Percentiles rank a stretch among this genome's conserved stretches.
Evolutionary conservation across 2,113 vertebrate genomes (phyloP).

Genomic region (Micromys minutus): DNA sequence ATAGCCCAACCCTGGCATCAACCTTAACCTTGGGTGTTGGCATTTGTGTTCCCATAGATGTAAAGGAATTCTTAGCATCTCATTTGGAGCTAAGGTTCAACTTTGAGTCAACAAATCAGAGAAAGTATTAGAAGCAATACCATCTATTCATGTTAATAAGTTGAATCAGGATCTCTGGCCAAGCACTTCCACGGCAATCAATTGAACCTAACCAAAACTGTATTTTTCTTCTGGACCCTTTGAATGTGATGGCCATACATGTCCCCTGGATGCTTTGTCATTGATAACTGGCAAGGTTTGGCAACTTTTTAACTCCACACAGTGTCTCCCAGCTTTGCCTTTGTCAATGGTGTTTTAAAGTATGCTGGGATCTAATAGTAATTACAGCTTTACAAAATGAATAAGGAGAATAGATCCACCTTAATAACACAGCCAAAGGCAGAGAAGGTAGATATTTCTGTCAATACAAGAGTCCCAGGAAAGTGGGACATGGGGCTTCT

Average conservation of each 20-base stretch:
- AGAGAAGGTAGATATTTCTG: background rate
- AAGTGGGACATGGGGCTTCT: background rate
- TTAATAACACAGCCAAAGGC: background rate
- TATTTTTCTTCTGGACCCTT: conserved; percentile 45
- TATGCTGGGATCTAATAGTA: background rate
- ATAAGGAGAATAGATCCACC: background rate
- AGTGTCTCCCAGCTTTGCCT: background rate
- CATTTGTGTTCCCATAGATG: background rate
- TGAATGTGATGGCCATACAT: background rate
- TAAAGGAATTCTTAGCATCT: conserved; percentile 3
- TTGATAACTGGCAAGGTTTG: conserved; percentile 19
- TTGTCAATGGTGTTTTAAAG: background rate
- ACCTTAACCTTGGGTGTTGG: background rate
- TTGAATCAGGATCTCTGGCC: background rate
- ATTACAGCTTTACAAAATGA: background rate
- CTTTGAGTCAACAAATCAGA: conserved; percentile 12
- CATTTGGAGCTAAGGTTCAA: background rate
- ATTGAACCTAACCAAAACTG: conserved; percentile 2
- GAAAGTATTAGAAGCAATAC: background rate
- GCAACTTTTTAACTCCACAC: background rate
- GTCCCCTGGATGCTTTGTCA: background rate
- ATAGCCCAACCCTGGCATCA: background rate
- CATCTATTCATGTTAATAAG: background rate
- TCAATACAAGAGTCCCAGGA: background rate
- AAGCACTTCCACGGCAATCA: background rate